These are phyloP conservation scores for Apogon talboti DNA, from an alignment of 2,797 vertebrate genomes.

Conservation along the genomic window DNA sequence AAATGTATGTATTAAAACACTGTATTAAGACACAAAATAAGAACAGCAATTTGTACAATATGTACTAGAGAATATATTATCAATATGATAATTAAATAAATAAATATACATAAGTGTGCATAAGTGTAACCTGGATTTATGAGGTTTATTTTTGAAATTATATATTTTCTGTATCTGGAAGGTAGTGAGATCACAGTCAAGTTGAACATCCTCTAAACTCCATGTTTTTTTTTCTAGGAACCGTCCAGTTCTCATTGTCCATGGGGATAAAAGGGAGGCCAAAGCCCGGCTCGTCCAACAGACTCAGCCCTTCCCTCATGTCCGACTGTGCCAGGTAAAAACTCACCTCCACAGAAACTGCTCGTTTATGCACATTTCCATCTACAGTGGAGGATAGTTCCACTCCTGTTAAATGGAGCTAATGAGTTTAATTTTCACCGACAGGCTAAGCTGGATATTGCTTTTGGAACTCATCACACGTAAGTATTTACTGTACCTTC, in stretches of 20 bases:
- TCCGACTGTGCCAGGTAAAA: slow-evolving; percentile 93
- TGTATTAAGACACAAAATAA: too few species aligned
- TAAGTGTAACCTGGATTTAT: too few species aligned
- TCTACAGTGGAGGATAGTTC: not conserved
- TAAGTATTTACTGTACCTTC: slow-evolving; percentile 80
- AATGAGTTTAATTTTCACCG: slow-evolving; percentile 53
- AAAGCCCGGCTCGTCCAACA: slow-evolving; percentile 92
- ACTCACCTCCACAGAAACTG: not conserved
- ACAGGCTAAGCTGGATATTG: slow-evolving; percentile 97
- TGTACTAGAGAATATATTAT: too few species aligned
- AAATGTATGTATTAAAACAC: too few species aligned
- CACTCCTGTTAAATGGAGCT: slow-evolving; percentile 27
- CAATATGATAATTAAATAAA: too few species aligned
- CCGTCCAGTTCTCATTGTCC: slow-evolving; percentile 91
- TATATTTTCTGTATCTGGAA: too few species aligned
- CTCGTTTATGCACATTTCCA: not conserved
- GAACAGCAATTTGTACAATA: too few species aligned
- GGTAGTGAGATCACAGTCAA: too few species aligned
- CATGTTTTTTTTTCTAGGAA: slow-evolving; percentile 80
- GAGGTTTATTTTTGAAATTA: too few species aligned
- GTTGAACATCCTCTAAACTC: too few species aligned
- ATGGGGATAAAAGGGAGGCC: slow-evolving; percentile 94
- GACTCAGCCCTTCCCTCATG: slow-evolving; percentile 88
- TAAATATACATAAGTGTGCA: too few species aligned
- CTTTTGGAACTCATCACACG: slow-evolving; percentile 99